A percentile compares a stretch with the other conserved stretches of the same genome.
These are phyloP conservation scores for Drosophila mercatorum DNA, from an alignment of 2,888 invertebrate species.

Conservation along the genomic window DNA sequence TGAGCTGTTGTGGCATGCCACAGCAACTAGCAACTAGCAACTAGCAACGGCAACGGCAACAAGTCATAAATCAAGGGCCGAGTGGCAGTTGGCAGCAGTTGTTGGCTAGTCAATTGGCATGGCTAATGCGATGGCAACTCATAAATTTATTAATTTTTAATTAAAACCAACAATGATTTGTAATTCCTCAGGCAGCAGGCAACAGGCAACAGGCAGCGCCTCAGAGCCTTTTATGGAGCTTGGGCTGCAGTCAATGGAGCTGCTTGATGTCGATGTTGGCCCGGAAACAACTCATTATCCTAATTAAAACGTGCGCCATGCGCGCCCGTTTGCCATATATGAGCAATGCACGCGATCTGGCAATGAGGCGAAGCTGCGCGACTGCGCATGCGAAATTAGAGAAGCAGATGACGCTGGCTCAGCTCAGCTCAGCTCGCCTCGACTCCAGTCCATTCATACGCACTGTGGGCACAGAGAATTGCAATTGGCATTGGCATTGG, in stretches of 20 bases:
- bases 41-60: constrained; percentile 26
- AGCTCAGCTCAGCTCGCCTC: constrained; percentile 1
- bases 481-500: constrained; percentile 12
- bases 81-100: constrained; percentile 37
- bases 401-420: constrained; percentile 6
- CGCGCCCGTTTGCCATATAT: constrained; percentile 78
- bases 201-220: constrained; percentile 19
- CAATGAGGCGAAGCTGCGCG: constrained; percentile 70
- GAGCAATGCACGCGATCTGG: constrained; percentile 83
- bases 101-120: constrained; percentile 74
- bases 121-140: constrained; percentile 79
- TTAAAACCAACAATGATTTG: constrained; percentile 78
- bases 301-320: constrained; percentile 84
- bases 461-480: constrained; percentile 60
- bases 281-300: constrained; percentile 84
- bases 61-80: constrained; percentile 26
- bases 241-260: constrained; percentile 44
- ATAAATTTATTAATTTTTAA: constrained; percentile 81
- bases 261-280: constrained; percentile 38
- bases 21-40: not conserved
- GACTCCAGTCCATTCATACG: constrained; percentile 63
- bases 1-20: constrained; percentile 23
- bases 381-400: constrained; percentile 70
- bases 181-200: constrained; percentile 58
- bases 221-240: constrained; percentile 55